Base-by-base conservation (phyloP, 2,888 invertebrate species). In the Reticulitermes lucifugus region DNA sequence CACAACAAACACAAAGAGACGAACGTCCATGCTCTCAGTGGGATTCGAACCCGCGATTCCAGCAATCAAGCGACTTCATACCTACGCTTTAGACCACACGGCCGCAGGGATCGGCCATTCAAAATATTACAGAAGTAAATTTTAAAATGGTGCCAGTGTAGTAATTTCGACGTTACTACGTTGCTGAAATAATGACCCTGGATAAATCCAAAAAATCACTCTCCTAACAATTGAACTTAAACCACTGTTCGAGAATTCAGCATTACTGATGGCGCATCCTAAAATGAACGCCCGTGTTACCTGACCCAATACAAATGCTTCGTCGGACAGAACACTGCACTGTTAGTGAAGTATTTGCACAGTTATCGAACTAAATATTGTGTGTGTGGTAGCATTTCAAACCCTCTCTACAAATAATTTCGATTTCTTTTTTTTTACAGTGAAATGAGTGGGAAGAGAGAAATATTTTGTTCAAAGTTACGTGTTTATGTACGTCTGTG, bases 381-480 rank as follows among this genome's bases (percentile, higher is more conserved):
- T 73, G 73, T 73, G 41, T 73, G 41, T 29, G 35, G 41, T 41
- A 41, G 41, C 41, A 46, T 41, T n/a, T 22, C n/a, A 77, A 77
- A n/a, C n/a, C n/a, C 46, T 77, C 75, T 75, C 77, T 77, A 43
- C 77, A 77, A 51, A 77, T 77, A 77, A 77, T 77, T 46, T 77
- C 41, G 25, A 51, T 9, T 77, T 77, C 51, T 46, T 46, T 22
- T 77, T 46, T 25, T 9, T 35, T 35, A 0, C 9, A 9, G 21
- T 51, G 10, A 25, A 35, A 77, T 18, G 21, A 9, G 41, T 41
- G 41, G 77, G 46, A 43, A n/a, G 35, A 7, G 51, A 46, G n/a
- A 10, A n/a, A 46, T 22, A 77, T 77, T 46, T 46, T 77, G 51
- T 77, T 77, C 51, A 51, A 77, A 77, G 77, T 51, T 77, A 77